A percentile compares a stretch with the other conserved stretches of the same genome.
Conservation (phyloP, 1,140 invertebrate genomes). For the Drosophila miranda region DNA sequence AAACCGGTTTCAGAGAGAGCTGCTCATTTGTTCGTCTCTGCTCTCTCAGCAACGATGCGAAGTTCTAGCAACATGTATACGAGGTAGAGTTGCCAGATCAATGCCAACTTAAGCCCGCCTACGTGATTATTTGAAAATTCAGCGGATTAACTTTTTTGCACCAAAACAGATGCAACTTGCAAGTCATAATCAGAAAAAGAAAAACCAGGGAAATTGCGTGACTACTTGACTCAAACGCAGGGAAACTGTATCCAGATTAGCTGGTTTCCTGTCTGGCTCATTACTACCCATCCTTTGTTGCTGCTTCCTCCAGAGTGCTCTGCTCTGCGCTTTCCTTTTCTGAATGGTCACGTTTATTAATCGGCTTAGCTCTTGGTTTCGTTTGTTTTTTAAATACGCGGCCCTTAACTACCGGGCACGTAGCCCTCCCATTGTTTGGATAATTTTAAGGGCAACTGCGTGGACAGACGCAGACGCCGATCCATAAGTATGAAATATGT, state of each 20-base stretch:
- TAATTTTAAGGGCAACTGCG: conserved; percentile 42
- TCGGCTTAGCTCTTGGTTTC: conserved; percentile 58
- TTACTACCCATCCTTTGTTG: conserved; percentile 21
- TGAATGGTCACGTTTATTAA: conserved; percentile 72
- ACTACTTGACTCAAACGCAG: conserved; percentile 19
- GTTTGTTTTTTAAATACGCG: conserved; percentile 44
- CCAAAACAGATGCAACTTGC: conserved; percentile 27
- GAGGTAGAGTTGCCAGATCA: too few species aligned
- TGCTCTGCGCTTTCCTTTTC: conserved; percentile 48
- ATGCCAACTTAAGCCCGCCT: conserved; percentile 18
- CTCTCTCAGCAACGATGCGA: too few species aligned
- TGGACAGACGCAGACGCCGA: conserved; percentile 6
- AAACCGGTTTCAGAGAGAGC: too few species aligned
- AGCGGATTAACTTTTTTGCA: conserved; percentile 45
- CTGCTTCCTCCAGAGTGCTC: conserved; percentile 10
- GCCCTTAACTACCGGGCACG: conserved; percentile 48
- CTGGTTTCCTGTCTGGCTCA: conserved; percentile 39
- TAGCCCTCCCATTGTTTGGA: conserved; percentile 54
- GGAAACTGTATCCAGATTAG: conserved; percentile 3
- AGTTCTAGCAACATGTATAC: too few species aligned
- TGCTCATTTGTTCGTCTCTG: too few species aligned
- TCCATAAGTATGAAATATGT: conserved; percentile 47
- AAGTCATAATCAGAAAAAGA: conserved; percentile 27
- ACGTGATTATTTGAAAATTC: conserved; percentile 58
- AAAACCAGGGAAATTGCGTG: conserved; percentile 35